Evolutionary conservation across 2,888 invertebrate genomes (phyloP), one percentile per base, ranked within the genome.

Genomic region (Lasioglossum malachurum): DNA sequence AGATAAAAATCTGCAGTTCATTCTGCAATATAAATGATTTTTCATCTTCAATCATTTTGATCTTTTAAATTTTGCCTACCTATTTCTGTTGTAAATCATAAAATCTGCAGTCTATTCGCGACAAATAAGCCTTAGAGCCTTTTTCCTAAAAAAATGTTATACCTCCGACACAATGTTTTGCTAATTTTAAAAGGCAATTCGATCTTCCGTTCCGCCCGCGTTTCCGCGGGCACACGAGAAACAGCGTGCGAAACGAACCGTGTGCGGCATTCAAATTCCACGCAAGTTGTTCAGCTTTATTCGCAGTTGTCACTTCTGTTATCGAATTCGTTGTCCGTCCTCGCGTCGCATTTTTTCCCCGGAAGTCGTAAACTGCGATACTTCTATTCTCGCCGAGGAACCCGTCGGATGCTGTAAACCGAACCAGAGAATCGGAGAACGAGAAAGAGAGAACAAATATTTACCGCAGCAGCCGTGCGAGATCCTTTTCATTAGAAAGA

Each of bases 391-490:
- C 31, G 0, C 27, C 31, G 31, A 64, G 64, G 16, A 64, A 31
- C 31, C 16, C 12, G 31, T 27, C 31, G 64, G 64, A 19, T 19
- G 64, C 7, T 16, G 64, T 31, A 64, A 64, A 60, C 27, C 27
- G 60, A 60, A 60, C 19, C 3, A 8, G 2, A 64, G 31, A 31
- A 8, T 27, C 31, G 19, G 64, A 19, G n/a, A 64, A 31, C 4
- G 60, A 12, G 57, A 10, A n/a, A 57, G n/a, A 57, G 57, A 57
- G 57, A 60, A 3, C 38, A 49, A 80, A n/a, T 67, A 38, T 82
- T 7, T 57, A 49, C 27, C 35, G 4, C 14, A 16, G 57, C 27
- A 23, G 35, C 23, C 31, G 44, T 1, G n/a, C 19, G 75, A 16
- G 27, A 19, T 75, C 44, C 57, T 71, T 69, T 69, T 60, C 16